Evolutionary conservation across 2,113 vertebrate species (phyloP), one percentile per base, ranked within the genome.

Genomic region (Sminthopsis crassicaudata): DNA sequence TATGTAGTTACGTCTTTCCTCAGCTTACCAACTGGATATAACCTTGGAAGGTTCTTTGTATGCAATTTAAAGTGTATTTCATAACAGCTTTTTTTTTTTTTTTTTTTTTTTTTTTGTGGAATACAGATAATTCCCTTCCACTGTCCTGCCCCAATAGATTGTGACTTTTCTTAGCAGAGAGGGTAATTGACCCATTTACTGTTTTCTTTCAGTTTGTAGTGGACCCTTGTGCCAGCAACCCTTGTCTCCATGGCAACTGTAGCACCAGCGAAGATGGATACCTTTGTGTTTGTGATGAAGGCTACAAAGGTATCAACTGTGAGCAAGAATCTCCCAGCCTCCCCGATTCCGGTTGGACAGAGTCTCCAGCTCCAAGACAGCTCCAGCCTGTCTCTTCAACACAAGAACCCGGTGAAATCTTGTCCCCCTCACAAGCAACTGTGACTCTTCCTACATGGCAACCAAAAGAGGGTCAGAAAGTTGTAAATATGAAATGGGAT

Each of bases 171-270:
- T 95, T 89, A 84, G 0, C 90, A 88, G 94, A 92, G 94, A 92
- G 95, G 94, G 91, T 97, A 97, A 98, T 52, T 98, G 98, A 98
- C 98, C 96, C 96, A 91, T 96, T 95, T 96, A 91, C 90, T 94
- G 93, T 98, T 97, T 98, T 97, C 5, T 95, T 94, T 91, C 98
- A 99, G 99, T 99, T 99, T 98, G 98, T 99, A 98, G 98, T 98
- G 97, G 99, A 99, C 98, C 99, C 99, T 60, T 99, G 99, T 96
- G 98, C 98, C 98, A 99, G 99, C 99, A 99, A 98, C 97, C 99
- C 99, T 60, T 99, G 99, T 99, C 98, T 98, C 99, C 99, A 99
- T 99, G 99, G 99, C 95, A 99, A 99, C 99, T 99, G 99, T 98
- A 99, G 99, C 98, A 97, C 84, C 92, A 97, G 98, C 0, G 0